These are phyloP conservation scores for Marmota monax DNA, from an alignment of 2,113 vertebrate species.

Conservation along the genomic window DNA sequence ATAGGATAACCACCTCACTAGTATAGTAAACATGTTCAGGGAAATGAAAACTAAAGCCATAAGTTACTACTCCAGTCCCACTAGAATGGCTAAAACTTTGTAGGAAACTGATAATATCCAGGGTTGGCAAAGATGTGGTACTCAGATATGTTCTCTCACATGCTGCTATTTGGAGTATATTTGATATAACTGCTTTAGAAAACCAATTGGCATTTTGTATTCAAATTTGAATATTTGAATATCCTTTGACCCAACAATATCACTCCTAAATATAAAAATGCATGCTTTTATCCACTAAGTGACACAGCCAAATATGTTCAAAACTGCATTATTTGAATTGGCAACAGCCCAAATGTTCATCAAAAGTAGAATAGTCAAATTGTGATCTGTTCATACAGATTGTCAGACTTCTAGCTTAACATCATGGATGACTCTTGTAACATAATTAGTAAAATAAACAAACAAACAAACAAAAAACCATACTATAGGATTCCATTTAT, in stretches of 20 bases:
- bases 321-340: background rate
- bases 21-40: background rate
- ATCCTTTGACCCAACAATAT: background rate
- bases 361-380: background rate
- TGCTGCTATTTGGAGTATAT: background rate
- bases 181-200: background rate
- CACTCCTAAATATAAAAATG: background rate
- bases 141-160: background rate
- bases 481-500: background rate
- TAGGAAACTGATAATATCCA: background rate
- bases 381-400: background rate
- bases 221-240: background rate
- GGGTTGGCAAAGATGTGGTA: background rate
- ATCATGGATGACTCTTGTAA: background rate
- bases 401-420: background rate
- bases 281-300: background rate
- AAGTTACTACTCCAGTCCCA: background rate
- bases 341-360: background rate
- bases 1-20: background rate
- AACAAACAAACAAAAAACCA: no score
- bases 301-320: background rate
- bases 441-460: background rate
- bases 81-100: background rate
- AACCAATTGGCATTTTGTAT: background rate
- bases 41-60: background rate